Base-by-base conservation (phyloP, 2,888 invertebrate genomes). In the Drosophila greeni region DNA sequence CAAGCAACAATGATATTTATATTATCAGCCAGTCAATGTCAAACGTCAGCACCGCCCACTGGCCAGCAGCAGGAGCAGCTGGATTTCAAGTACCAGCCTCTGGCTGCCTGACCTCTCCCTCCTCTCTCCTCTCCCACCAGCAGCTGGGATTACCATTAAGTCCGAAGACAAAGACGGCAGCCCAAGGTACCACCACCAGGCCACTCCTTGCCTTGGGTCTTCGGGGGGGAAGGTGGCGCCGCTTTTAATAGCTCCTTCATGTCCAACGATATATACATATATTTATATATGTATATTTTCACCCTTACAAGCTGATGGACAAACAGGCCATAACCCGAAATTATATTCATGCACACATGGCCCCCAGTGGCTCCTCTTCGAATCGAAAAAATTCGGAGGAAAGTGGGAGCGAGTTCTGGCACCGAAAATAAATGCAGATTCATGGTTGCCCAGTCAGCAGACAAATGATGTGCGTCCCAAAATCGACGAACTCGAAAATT, bases 1-100 rank as follows among this genome's bases (percentile, higher is more conserved):
- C 85, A 83, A 83, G 83, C 81, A 80, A 74, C 81, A 80, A 77
- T 75, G 80, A 84, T 84, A 80, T 82, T 80, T 82, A 84, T 84
- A 84, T 79, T 80, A 82, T 82, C 70, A 68, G 67, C 43, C 61
- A 72, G 74, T 57, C 73, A 66, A 73, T 73, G 66, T 73, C 66
- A 49, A 68, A 65, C 56, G 66, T 52, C 68, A 72, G 74, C 64
- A 56, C 51, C 64, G 37, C 61, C 39, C 45, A 55, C 47, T 60
- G 54, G 48, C 48, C 52, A 56, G 33, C 47, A 31, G 29, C 52
- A 36, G 36, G 16, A 29, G 24, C 39, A 43, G 18, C 20, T 47
- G 45, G 45, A 18, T 20, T 47, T 47, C 45, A 31, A 47, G 45
- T 31, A 47, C 45, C 42, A 42, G 42, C 40, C 40, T n/a, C 40